Evolutionary conservation across 2,888 invertebrate genomes (phyloP).

Genomic region (Caenorhabditis doughertyi): DNA sequence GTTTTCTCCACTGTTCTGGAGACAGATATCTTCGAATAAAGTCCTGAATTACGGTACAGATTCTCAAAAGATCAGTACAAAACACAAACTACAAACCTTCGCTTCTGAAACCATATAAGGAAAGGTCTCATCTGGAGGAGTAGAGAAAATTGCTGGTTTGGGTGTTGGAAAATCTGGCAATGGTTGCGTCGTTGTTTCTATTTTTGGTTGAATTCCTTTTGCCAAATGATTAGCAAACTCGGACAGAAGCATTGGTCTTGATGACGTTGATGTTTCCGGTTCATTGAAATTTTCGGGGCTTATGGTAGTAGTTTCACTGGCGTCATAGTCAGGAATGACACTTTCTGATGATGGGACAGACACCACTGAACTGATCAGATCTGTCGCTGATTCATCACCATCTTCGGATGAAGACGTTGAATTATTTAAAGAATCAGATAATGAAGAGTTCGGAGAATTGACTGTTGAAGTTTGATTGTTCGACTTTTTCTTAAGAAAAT

Average conservation of each 20-base stretch:
- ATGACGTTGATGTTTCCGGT: conserved; percentile 49
- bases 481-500: conserved; percentile 22
- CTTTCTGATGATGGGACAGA: conserved; percentile 29
- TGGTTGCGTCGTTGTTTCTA: conserved; percentile 48
- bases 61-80: not conserved
- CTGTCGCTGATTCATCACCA: conserved; percentile 46
- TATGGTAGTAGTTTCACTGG: conserved; percentile 5
- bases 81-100: conserved; percentile 42
- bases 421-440: conserved; percentile 20
- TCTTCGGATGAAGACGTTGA: conserved; percentile 38
- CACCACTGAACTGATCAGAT: conserved; percentile 49
- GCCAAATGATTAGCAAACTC: conserved; percentile 62
- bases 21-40: conserved; percentile 66
- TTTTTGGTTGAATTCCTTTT: conserved; percentile 22
- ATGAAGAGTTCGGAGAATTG: conserved; percentile 2
- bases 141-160: conserved; percentile 32
- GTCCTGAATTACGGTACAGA: conserved; percentile 63
- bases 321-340: conserved; percentile 38
- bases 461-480: conserved; percentile 4
- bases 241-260: conserved; percentile 55
- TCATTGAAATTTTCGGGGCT: conserved; percentile 30
- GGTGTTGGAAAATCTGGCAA: conserved; percentile 50
- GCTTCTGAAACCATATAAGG: conserved; percentile 57
- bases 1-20: conserved; percentile 66
- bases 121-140: conserved; percentile 55